Evolutionary conservation across 2,797 vertebrate species (phyloP).

Genomic region (Dallia pectoralis): DNA sequence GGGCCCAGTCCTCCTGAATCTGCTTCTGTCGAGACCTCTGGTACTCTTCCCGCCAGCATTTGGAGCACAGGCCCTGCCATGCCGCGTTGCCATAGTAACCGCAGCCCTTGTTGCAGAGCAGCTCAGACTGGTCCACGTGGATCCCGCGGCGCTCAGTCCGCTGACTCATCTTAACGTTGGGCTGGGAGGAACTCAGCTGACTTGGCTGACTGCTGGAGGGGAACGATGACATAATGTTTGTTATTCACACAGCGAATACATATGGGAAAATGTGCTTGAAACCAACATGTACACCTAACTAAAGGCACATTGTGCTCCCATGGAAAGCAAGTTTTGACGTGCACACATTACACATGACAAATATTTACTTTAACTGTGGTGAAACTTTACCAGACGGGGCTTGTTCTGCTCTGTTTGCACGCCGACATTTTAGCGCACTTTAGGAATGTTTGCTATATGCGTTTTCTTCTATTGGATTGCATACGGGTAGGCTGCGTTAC

Average conservation of each 20-base stretch:
- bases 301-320: too few species aligned
- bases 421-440: too few species aligned
- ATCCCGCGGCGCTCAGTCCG: slow-evolving; percentile 92
- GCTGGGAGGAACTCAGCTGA: neutral
- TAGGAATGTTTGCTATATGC: too few species aligned
- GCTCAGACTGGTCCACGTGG: slow-evolving; percentile 95
- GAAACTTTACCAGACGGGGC: too few species aligned
- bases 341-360: too few species aligned
- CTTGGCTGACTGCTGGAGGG: neutral
- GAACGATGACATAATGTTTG: slow-evolving; percentile 1
- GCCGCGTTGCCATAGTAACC: slow-evolving; percentile 96
- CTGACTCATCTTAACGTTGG: slow-evolving; percentile 84
- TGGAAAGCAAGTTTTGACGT: too few species aligned
- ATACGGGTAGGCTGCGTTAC: too few species aligned
- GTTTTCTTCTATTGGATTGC: too few species aligned
- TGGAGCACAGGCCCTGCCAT: slow-evolving; percentile 97
- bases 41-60: slow-evolving; percentile 98
- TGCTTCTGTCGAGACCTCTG: slow-evolving; percentile 92
- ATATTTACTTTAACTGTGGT: too few species aligned
- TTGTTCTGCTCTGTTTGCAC: too few species aligned
- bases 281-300: neutral
- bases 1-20: slow-evolving; percentile 96
- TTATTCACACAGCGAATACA: neutral
- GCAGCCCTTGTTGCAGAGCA: slow-evolving; percentile 97
- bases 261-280: neutral